Conservation (phyloP, 2,113 vertebrate genomes). For the Petaurus breviceps region DNA sequence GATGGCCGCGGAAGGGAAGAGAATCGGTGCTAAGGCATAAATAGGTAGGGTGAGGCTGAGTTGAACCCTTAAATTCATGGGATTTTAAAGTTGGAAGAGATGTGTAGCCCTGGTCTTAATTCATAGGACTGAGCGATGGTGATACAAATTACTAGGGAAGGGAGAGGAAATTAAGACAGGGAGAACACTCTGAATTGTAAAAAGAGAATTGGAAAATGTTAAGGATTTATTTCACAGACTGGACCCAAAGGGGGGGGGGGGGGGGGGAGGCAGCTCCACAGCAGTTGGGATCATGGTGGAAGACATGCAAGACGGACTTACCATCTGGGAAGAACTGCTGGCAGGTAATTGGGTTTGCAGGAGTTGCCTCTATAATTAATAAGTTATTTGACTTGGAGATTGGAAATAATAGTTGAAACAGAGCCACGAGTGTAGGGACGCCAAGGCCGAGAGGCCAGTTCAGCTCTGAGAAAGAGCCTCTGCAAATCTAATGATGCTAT, state of each 20-base stretch:
- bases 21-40: not conserved
- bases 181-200: constrained; percentile 35
- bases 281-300: constrained; percentile 72
- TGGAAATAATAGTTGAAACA: constrained; percentile 85
- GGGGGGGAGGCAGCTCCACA: constrained; percentile 59
- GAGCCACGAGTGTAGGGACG: constrained; percentile 81
- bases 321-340: constrained; percentile 84
- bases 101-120: not conserved
- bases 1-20: too few species aligned
- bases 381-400: constrained; percentile 88
- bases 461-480: constrained; percentile 75
- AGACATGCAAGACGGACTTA: constrained; percentile 79
- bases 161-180: not conserved
- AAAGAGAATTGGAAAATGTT: constrained; percentile 24
- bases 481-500: constrained; percentile 78
- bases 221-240: constrained; percentile 25
- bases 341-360: constrained; percentile 84
- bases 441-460: constrained; percentile 68
- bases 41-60: not conserved
- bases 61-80: not conserved
- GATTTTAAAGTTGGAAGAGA: not conserved
- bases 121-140: not conserved
- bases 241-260: constrained; percentile 46
- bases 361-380: constrained; percentile 88
- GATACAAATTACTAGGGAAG: not conserved